Evolutionary conservation across 2,113 vertebrate genomes (phyloP).

Genomic region (Eulemur macaco): DNA sequence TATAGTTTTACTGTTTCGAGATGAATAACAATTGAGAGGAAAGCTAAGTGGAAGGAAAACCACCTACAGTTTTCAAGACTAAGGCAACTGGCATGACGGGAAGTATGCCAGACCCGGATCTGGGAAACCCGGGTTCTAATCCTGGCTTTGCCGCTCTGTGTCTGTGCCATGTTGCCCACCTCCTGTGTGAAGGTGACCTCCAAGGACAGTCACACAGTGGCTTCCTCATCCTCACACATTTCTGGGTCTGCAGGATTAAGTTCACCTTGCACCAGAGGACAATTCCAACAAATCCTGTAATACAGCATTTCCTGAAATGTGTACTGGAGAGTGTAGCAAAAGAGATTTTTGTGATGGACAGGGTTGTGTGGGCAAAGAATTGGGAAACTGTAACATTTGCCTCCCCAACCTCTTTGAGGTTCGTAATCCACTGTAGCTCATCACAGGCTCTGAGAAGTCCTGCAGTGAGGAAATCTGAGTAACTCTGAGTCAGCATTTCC

Average conservation of each 20-base stretch:
- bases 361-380: neutral
- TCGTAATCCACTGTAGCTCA: neutral
- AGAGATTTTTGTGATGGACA: neutral
- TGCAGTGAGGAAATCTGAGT: rapidly evolving
- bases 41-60: neutral
- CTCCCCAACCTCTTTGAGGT: neutral
- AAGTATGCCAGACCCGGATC: rapidly evolving
- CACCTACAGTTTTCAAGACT: neutral
- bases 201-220: rapidly evolving
- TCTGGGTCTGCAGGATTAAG: neutral
- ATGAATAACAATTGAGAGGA: neutral
- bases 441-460: no score
- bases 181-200: neutral
- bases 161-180: neutral
- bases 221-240: neutral
- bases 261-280: neutral
- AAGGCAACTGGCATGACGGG: rapidly evolving
- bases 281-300: neutral
- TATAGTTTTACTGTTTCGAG: neutral
- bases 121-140: neutral
- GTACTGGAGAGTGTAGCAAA: neutral
- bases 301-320: neutral
- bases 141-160: neutral
- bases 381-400: neutral
- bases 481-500: neutral